Conservation (phyloP, 2,113 vertebrate species). For the Melanocharis versteri region DNA sequence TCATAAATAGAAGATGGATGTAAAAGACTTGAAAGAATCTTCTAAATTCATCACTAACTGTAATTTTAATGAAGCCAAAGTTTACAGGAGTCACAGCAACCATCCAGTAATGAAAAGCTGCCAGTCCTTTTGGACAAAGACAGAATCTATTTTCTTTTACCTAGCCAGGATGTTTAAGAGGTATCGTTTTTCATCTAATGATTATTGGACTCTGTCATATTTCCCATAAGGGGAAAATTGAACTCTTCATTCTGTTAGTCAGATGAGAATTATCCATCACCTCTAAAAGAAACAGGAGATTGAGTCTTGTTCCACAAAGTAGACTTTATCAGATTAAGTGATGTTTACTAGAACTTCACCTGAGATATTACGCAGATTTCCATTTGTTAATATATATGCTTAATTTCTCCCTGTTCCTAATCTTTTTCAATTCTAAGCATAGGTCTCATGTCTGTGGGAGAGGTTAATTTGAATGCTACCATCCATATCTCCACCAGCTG, state of each 20-base stretch:
- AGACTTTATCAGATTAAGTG: background rate
- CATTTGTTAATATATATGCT: background rate
- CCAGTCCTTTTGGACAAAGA: background rate
- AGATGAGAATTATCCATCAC: background rate
- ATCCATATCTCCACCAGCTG: background rate
- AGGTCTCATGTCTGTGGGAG: background rate
- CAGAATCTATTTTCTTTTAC: background rate
- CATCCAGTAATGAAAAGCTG: background rate
- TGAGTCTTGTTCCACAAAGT: background rate
- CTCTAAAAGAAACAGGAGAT: background rate
- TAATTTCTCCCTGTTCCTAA: background rate
- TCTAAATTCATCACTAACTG: background rate
- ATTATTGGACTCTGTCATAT: background rate
- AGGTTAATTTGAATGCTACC: background rate
- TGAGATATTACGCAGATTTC: background rate
- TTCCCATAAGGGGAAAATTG: background rate
- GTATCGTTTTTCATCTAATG: background rate
- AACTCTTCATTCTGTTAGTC: background rate
- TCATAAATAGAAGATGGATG: background rate
- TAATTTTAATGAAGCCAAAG: background rate
- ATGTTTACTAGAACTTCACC: background rate
- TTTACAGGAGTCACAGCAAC: background rate
- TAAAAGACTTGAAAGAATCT: background rate
- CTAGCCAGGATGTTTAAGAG: background rate
- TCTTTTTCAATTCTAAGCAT: background rate